Conservation (phyloP, 2,888 invertebrate genomes). For the Plebejus melissa region DNA sequence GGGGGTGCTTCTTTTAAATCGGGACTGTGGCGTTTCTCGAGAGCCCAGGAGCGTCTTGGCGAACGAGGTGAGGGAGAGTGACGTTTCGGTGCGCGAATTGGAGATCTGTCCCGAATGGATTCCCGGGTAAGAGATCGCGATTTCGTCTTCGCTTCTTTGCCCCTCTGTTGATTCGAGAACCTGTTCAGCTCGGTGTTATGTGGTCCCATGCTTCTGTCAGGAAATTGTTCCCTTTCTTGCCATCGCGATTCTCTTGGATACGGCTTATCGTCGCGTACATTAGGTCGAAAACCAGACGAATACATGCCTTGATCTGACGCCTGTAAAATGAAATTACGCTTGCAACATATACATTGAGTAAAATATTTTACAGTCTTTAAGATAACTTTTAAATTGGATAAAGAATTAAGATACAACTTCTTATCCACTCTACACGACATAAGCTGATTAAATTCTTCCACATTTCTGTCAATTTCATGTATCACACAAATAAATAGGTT, state of each 20-base stretch:
- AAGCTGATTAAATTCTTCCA: not conserved
- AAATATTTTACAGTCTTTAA: not conserved
- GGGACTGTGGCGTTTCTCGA: constrained; percentile 63
- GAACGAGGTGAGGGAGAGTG: constrained; percentile 62
- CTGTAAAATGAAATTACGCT: constrained; percentile 70
- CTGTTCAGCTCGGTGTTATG: constrained; percentile 41
- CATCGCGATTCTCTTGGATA: constrained; percentile 48
- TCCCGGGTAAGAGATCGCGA: constrained; percentile 44
- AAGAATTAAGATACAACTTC: not conserved
- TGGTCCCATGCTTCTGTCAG: constrained; percentile 47
- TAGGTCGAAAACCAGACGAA: constrained; percentile 62
- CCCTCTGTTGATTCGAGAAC: constrained; percentile 37
- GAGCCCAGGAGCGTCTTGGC: constrained; percentile 67
- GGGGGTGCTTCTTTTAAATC: constrained; percentile 56
- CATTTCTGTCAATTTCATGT: too few relatives aligned
- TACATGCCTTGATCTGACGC: constrained; percentile 65
- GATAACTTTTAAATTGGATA: not conserved
- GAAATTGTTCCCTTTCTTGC: constrained; percentile 47
- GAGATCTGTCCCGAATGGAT: constrained; percentile 55
- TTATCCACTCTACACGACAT: not conserved
- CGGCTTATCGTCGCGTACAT: constrained; percentile 46
- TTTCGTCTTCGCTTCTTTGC: constrained; percentile 38
- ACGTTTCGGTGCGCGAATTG: constrained; percentile 52
- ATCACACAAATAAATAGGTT: too few relatives aligned
- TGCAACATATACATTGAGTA: constrained; percentile 41